Base-by-base conservation (phyloP, 1,140 invertebrate genomes). In the Paraescarpia echinospica region DNA sequence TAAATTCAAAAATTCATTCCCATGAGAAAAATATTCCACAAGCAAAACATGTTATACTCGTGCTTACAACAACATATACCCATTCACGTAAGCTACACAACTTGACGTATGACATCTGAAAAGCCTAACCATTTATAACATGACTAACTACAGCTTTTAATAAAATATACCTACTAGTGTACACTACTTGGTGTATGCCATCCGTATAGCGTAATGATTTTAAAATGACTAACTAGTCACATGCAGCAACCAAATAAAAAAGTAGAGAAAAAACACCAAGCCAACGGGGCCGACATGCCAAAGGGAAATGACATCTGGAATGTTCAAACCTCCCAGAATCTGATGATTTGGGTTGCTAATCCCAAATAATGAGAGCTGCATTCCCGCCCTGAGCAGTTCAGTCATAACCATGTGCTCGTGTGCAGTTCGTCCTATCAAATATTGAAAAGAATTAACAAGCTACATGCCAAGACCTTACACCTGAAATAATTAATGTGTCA, bases 251-350 rank as follows among this genome's bases (percentile, higher is more conserved):
- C 59, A 77, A 77, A 77, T 2, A 27, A 77, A 77, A 77, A 77
- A 18, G 22, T 14, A 2, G 22, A 0, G 27, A 77, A 12, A 77
- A 18, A 18, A 77, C 59, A 77, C 59, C 0, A 77, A 77, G 59
- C 14, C 59, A 77, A 18, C 22, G 59, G 8, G 59, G 59, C 59
- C 27, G 12, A 4, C 59, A 77, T 77, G 59, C 59, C 59, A 77
- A 77, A 14, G 59, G 27, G 27, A 77, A 77, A 77, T 77, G 59
- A 27, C 59, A 77, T 77, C 59, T 41, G 2, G 59, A 77, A 77
- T 77, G 59, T 77, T 77, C 59, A 77, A 77, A 77, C 59, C 59
- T 77, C 59, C 59, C 59, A 77, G 59, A 77, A 77, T 77, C 59
- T 77, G 59, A 77, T 77, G 59, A 27, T 77, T 77, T 4, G 59